These are phyloP conservation scores for Leptinotarsa rubiginosa DNA, from an alignment of 2,888 invertebrate species.

Conservation along the genomic window DNA sequence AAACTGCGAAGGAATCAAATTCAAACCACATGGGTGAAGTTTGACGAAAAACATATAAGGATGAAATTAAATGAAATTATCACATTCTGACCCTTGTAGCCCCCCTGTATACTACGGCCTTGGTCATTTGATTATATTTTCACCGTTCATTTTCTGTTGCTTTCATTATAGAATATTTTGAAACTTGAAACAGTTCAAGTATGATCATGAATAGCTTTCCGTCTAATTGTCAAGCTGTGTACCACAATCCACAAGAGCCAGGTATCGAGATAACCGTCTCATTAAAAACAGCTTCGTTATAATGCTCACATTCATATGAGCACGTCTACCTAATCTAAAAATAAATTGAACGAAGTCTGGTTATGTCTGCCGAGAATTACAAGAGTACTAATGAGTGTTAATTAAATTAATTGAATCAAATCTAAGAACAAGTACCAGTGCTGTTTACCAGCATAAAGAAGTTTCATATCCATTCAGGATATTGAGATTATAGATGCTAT, in stretches of 20 bases:
- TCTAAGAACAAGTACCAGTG: neutral
- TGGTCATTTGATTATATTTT: too few species aligned
- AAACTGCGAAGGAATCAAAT: too few species aligned
- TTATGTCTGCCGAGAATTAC: conserved; percentile 24
- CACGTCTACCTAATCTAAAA: conserved; percentile 31
- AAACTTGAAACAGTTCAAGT: too few species aligned
- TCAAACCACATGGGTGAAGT: too few species aligned
- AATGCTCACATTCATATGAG: conserved; percentile 27
- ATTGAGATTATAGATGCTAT: neutral
- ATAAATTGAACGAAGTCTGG: conserved; percentile 29
- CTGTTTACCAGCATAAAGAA: neutral
- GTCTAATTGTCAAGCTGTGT: too few species aligned
- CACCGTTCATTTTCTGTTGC: too few species aligned
- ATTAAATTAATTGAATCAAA: conserved; percentile 28
- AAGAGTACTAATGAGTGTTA: conserved; percentile 30
- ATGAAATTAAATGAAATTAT: too few species aligned
- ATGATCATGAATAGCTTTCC: too few species aligned
- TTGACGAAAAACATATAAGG: too few species aligned
- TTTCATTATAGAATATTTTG: too few species aligned
- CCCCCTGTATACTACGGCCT: too few species aligned
- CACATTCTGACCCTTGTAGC: too few species aligned
- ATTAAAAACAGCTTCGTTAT: conserved; percentile 33
- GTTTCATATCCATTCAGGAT: neutral
- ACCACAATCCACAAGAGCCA: neutral
- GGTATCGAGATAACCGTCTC: conserved; percentile 12